phyloP scores from a whole-genome alignment of 53 echinoderm and acorn worm genomes.

The Luidia sarsii region DNA sequence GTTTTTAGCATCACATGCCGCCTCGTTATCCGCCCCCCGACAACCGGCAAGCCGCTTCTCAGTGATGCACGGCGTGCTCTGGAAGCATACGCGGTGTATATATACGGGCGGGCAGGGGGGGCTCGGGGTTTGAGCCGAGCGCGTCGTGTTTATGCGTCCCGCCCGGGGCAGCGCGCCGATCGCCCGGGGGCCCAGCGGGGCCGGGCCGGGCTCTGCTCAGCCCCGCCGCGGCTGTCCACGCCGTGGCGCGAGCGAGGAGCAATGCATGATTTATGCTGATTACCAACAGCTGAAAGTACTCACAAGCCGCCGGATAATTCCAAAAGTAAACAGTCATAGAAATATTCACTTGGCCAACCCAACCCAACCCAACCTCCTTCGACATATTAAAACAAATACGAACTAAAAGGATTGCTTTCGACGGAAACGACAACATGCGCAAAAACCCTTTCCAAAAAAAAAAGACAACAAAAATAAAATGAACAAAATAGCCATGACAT shows the following conservation, averaged over 20 bases:
- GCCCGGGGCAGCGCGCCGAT: slow-evolving; percentile 16
- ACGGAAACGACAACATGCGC: too few relatives aligned
- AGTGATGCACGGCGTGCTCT: too few relatives aligned
- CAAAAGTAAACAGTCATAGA: slow-evolving; percentile 33
- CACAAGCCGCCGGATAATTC: slow-evolving; percentile 43
- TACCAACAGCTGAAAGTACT: slow-evolving; percentile 49
- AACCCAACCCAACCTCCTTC: slow-evolving; percentile 7
- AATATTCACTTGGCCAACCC: too few relatives aligned
- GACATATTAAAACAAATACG: slow-evolving; percentile 33
- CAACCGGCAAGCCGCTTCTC: too few relatives aligned
- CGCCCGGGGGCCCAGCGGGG: slow-evolving; percentile 17
- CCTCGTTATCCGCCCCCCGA: too few relatives aligned
- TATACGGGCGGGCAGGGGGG: too few relatives aligned
- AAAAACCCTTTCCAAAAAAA: too few relatives aligned
- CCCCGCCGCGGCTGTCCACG: too few relatives aligned
- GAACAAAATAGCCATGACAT: not conserved
- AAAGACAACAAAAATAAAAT: not conserved
- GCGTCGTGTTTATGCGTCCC: slow-evolving; percentile 34
- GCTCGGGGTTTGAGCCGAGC: too few relatives aligned
- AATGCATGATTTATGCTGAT: slow-evolving; percentile 58
- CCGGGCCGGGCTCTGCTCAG: not conserved
- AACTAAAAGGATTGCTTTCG: slow-evolving; percentile 9
- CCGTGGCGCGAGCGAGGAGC: not conserved
- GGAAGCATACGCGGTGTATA: too few relatives aligned
- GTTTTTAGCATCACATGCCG: too few relatives aligned